Percentiles rank a stretch among this genome's conserved stretches.
phyloP scores from a whole-genome alignment of 2,113 vertebrate genomes.

The Nycticebus coucang region DNA sequence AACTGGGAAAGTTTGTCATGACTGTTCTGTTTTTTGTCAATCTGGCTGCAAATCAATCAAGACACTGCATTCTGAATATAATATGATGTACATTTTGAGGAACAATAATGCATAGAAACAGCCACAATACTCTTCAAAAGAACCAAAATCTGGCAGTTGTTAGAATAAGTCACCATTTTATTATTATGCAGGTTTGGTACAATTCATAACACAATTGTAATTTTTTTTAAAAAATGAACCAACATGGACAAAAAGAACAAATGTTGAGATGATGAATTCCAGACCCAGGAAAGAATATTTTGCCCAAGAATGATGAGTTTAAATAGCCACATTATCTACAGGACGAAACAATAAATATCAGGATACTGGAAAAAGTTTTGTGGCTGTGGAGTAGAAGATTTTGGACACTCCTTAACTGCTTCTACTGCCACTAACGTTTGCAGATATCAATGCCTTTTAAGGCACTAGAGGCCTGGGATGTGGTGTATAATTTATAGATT shows the following conservation, averaged over 20 bases:
- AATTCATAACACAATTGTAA: neutral
- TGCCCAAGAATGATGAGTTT: neutral
- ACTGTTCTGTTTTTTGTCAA: slow-evolving; percentile 25
- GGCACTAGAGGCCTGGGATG: neutral
- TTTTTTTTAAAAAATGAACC: neutral
- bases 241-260: neutral
- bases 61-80: neutral
- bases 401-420: neutral
- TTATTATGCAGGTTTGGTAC: neutral
- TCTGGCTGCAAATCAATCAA: slow-evolving; percentile 28
- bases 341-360: neutral
- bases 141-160: neutral
- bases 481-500: neutral
- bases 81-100: neutral
- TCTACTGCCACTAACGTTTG: neutral
- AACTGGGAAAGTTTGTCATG: slow-evolving; percentile 30
- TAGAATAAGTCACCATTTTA: neutral
- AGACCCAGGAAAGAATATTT: neutral
- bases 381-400: neutral
- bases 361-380: neutral
- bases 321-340: neutral
- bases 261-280: slow-evolving; percentile 29
- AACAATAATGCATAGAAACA: slow-evolving; percentile 7
- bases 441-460: neutral
- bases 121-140: neutral